These are phyloP conservation scores for Numenius phaeopus DNA, from an alignment of 2,797 vertebrate genomes.

Conservation along the genomic window DNA sequence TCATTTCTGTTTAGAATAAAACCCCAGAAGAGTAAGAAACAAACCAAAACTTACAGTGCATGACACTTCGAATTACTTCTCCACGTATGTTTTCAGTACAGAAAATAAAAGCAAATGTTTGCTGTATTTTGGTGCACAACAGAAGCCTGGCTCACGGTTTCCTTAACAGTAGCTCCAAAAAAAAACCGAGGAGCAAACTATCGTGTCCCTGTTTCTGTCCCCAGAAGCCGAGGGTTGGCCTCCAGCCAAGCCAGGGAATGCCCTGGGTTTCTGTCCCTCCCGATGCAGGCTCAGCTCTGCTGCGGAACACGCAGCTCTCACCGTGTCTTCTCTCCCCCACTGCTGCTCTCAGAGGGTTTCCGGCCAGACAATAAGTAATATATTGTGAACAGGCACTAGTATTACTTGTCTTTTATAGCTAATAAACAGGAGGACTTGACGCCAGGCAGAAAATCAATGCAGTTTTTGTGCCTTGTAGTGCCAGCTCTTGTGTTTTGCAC, in stretches of 20 bases:
- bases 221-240: not conserved
- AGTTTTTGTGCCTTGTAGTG: not conserved
- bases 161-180: not conserved
- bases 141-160: not conserved
- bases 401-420: not conserved
- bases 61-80: not conserved
- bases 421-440: not conserved
- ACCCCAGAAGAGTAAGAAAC: not conserved
- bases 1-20: not conserved
- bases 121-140: not conserved
- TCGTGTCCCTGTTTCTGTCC: not conserved
- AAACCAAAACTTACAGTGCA: not conserved
- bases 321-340: rapidly evolving
- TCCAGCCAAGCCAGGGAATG: not conserved
- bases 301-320: not conserved
- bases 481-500: not conserved
- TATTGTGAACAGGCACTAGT: not conserved
- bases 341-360: not conserved
- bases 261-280: not conserved
- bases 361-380: not conserved
- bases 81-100: not conserved
- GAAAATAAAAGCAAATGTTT: not conserved
- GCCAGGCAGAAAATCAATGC: not conserved
- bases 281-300: not conserved
- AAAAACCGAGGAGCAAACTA: not conserved